Conservation (phyloP, 2,113 vertebrate species). For the Brevimyrus niger region DNA sequence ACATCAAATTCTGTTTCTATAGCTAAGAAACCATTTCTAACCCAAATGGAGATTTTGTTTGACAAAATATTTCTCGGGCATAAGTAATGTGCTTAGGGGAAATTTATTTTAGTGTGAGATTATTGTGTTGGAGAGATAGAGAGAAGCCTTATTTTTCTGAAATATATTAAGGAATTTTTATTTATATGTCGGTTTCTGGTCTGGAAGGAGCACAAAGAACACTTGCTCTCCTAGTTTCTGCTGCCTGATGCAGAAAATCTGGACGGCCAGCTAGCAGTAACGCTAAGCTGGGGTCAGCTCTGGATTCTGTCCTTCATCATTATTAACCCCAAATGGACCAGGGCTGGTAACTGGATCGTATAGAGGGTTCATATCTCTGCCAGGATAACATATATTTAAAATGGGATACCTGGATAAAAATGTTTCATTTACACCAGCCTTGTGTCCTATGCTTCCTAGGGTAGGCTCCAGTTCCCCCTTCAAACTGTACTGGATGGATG, state of each 20-base stretch:
- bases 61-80: conserved; percentile 10
- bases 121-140: neutral
- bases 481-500: neutral
- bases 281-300: conserved; percentile 46
- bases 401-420: neutral
- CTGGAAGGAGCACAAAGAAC: neutral
- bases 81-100: neutral
- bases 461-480: neutral
- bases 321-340: conserved; percentile 25
- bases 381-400: neutral
- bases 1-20: neutral
- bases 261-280: conserved; percentile 33
- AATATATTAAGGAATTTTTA: neutral
- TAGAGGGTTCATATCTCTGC: neutral
- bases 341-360: neutral
- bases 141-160: neutral
- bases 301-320: conserved; percentile 10
- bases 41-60: neutral
- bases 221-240: neutral
- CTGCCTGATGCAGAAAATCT: conserved; percentile 7
- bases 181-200: neutral
- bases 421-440: neutral
- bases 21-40: conserved; percentile 7
- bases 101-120: conserved; percentile 2
- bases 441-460: neutral